These are phyloP conservation scores for Lepus timidus DNA, from an alignment of 2,113 vertebrate species.

Conservation along the genomic window DNA sequence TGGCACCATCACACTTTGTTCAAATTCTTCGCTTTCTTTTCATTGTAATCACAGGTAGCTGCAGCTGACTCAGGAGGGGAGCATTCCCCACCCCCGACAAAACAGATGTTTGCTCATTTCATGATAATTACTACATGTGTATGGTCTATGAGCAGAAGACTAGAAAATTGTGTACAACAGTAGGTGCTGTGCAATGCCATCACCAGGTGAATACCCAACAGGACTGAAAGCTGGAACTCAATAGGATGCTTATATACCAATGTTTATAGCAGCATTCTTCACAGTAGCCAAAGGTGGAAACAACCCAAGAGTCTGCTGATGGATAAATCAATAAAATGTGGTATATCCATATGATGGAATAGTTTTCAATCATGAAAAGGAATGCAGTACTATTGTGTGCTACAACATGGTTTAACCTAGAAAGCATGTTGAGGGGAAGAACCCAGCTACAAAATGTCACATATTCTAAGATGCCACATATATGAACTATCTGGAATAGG, in stretches of 20 bases:
- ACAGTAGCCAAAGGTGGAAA: slow-evolving; percentile 14
- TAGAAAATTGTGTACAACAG: slow-evolving; percentile 38
- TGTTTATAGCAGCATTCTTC: slow-evolving; percentile 4
- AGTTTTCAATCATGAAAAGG: slow-evolving; percentile 23
- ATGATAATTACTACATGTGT: background rate
- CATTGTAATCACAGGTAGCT: background rate
- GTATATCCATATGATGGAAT: background rate
- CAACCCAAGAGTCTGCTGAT: background rate
- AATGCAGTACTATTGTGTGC: background rate
- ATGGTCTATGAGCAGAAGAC: background rate
- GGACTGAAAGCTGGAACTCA: slow-evolving; percentile 4
- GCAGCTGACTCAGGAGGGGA: slow-evolving; percentile 1
- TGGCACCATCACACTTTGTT: background rate
- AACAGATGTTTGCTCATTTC: slow-evolving; percentile 35
- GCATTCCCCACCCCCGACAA: background rate
- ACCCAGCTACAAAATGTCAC: background rate
- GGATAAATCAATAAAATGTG: slow-evolving; percentile 2
- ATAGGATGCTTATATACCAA: background rate
- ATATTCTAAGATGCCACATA: background rate
- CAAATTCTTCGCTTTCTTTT: slow-evolving; percentile 54
- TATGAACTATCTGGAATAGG: slow-evolving; percentile 36
- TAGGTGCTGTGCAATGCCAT: background rate
- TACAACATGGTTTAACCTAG: slow-evolving; percentile 8
- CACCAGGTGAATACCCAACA: background rate
- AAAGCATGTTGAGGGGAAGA: slow-evolving; percentile 47